A percentile compares a stretch with the other conserved stretches of the same genome.
Evolutionary conservation across 2,888 invertebrate genomes (phyloP).

Genomic region (Aplocera efformata): DNA sequence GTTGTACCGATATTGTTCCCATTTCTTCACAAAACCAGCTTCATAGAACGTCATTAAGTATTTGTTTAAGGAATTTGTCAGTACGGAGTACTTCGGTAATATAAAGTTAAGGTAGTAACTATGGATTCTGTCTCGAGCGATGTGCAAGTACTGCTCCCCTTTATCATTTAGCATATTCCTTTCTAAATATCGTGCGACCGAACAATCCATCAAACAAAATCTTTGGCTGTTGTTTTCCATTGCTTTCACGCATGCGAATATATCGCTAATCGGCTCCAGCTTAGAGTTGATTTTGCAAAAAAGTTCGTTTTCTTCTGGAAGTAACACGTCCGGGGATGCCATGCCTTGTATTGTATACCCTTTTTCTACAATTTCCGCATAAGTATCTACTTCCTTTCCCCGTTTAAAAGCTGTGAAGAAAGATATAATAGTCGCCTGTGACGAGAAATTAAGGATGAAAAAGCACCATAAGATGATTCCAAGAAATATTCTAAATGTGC

Average conservation of each 20-base stretch:
- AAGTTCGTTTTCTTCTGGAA: conserved; percentile 59
- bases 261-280: conserved; percentile 43
- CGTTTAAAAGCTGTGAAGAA: conserved; percentile 64
- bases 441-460: conserved; percentile 63
- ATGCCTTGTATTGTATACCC: conserved; percentile 65
- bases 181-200: conserved; percentile 55
- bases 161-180: conserved; percentile 55
- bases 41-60: conserved; percentile 55
- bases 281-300: conserved; percentile 55
- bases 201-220: conserved; percentile 69
- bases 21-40: conserved; percentile 65
- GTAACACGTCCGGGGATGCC: conserved; percentile 63
- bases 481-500: conserved; percentile 59
- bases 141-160: conserved; percentile 66
- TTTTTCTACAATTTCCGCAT: conserved; percentile 62
- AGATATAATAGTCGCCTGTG: conserved; percentile 67
- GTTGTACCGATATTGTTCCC: conserved; percentile 63
- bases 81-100: conserved; percentile 53
- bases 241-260: conserved; percentile 49
- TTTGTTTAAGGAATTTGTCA: conserved; percentile 51
- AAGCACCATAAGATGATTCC: conserved; percentile 60
- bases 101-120: conserved; percentile 60
- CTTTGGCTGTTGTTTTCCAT: conserved; percentile 51
- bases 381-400: conserved; percentile 67
- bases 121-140: conserved; percentile 63